Conservation (phyloP, 1,140 invertebrate genomes). For the Helicoverpa zea region DNA sequence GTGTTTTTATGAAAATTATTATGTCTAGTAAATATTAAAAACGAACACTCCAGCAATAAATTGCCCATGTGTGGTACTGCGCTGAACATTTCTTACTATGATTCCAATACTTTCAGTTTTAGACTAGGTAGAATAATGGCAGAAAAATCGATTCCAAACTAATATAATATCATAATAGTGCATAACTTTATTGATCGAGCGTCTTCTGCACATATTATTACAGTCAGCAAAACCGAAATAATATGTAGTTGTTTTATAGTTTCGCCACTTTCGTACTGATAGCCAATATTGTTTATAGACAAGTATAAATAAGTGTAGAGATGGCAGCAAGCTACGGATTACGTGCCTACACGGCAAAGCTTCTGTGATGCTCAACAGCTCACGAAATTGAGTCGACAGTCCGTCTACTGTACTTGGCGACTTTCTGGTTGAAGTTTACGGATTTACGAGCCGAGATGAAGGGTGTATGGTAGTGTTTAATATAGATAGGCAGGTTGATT, state of each 20-base stretch:
- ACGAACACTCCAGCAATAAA: neutral
- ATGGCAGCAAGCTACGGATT: neutral
- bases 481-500: too few species aligned
- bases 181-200: neutral
- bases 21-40: too few species aligned
- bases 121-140: too few species aligned
- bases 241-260: neutral
- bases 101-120: too few species aligned
- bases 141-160: too few species aligned
- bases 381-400: conserved; percentile 20
- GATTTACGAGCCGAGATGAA: neutral
- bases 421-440: conserved; percentile 4
- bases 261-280: neutral
- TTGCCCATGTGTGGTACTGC: too few species aligned
- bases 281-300: conserved; percentile 1
- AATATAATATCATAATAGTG: too few species aligned
- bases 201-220: too few species aligned
- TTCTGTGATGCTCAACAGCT: neutral
- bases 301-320: conserved; percentile 7
- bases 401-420: conserved; percentile 2
- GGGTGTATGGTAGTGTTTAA: neutral
- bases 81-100: too few species aligned
- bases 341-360: neutral
- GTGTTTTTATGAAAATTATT: too few species aligned
- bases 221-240: too few species aligned